These are phyloP conservation scores for Henricia sp. DNA, from an alignment of 53 echinoderm and acorn worm species.

Conservation along the genomic window DNA sequence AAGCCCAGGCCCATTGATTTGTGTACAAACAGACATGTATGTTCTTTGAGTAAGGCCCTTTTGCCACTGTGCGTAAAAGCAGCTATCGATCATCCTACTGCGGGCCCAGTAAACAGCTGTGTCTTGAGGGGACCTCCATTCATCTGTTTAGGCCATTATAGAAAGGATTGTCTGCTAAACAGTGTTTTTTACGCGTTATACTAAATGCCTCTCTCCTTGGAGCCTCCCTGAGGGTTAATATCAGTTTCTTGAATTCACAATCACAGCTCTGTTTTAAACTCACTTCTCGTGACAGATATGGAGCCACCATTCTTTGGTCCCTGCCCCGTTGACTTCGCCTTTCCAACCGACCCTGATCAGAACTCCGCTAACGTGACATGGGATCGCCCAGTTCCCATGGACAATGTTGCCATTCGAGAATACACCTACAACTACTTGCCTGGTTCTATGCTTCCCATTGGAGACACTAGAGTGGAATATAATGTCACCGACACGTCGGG, in stretches of 20 bases:
- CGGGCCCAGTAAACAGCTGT: no score
- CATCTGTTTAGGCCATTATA: no score
- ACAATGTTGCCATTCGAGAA: neutral
- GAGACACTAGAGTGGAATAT: conserved; percentile 29
- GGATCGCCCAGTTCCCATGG: neutral
- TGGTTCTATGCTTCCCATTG: conserved; percentile 8
- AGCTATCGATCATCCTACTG: no score
- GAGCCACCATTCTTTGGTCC: conserved; percentile 1
- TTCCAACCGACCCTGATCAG: conserved; percentile 5
- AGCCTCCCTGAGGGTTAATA: neutral
- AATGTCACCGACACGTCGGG: conserved; percentile 36
- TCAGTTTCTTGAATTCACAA: neutral
- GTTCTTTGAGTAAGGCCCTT: no score
- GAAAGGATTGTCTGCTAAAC: no score
- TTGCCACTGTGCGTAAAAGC: neutral
- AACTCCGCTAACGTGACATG: conserved; percentile 13
- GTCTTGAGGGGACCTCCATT: no score
- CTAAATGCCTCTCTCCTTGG: neutral
- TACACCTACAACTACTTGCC: conserved; percentile 5
- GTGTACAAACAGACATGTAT: no score
- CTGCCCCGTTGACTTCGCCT: neutral
- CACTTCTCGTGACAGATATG: no score
- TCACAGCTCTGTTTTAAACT: neutral
- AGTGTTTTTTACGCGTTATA: no score
- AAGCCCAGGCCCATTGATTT: no score